Percentiles rank a stretch among this genome's conserved stretches.
Evolutionary conservation across 2,888 invertebrate genomes (phyloP).

Genomic region (Priocnemis perturbator): DNA sequence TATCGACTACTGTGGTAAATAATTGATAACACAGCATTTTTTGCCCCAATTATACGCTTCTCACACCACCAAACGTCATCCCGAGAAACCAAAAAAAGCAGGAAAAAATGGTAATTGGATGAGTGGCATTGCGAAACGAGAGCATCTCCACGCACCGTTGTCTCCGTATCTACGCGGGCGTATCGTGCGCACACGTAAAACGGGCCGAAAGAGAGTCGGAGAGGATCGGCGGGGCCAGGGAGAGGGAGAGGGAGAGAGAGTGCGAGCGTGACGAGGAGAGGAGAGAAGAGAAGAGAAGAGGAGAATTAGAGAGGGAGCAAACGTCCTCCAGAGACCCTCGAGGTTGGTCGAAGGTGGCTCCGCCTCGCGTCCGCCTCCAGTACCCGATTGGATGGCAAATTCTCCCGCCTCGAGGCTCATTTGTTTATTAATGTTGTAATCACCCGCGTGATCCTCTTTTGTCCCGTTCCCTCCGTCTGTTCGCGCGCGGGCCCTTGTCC

Average conservation of each 20-base stretch:
- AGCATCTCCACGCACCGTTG: constrained; percentile 42
- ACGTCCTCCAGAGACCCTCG: constrained; percentile 54
- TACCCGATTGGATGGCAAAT: constrained; percentile 67
- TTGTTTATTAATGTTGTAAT: constrained; percentile 76
- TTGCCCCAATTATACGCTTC: too few species aligned
- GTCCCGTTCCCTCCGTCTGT: constrained; percentile 60
- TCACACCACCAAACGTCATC: not conserved
- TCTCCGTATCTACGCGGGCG: constrained; percentile 40
- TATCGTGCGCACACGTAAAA: constrained; percentile 46
- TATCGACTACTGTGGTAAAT: too few species aligned
- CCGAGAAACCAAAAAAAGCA: too few species aligned
- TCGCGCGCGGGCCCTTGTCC: constrained; percentile 53
- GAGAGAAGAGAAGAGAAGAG: constrained; percentile 13
- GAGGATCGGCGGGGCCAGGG: constrained; percentile 1
- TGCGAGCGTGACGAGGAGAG: not conserved
- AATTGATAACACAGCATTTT: too few species aligned
- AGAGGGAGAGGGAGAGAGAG: constrained; percentile 18
- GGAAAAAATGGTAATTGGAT: not conserved
- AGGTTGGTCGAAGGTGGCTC: constrained; percentile 67
- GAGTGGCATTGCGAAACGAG: not conserved
- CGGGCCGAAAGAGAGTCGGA: constrained; percentile 7
- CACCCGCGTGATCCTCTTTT: constrained; percentile 73
- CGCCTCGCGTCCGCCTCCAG: constrained; percentile 71
- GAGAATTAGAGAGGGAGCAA: constrained; percentile 50
- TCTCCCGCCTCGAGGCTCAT: constrained; percentile 73